phyloP scores from a whole-genome alignment of 1,140 invertebrate genomes.

The Euglossa dilemma region DNA sequence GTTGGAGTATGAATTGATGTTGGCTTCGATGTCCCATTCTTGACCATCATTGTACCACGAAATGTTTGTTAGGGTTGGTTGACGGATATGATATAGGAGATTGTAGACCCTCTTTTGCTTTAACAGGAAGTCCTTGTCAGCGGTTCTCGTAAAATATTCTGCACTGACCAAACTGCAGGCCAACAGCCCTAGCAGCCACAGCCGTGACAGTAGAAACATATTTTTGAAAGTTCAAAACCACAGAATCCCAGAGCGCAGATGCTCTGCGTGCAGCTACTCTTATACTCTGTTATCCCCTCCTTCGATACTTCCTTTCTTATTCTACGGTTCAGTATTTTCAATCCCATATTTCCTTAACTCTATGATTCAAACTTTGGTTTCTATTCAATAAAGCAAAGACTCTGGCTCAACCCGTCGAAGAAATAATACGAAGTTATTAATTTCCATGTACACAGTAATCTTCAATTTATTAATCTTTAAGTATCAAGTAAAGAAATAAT shows the following conservation, averaged over 20 bases:
- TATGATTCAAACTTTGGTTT: background rate
- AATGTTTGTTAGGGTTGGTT: slow-evolving; percentile 81
- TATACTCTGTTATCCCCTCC: slow-evolving; percentile 39
- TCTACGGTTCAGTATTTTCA: background rate
- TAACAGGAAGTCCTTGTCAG: slow-evolving; percentile 81
- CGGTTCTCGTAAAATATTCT: slow-evolving; percentile 65
- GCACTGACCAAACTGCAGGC: slow-evolving; percentile 51
- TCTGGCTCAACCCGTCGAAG: too few species aligned
- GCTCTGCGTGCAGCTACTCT: background rate
- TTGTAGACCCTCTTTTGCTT: slow-evolving; percentile 86
- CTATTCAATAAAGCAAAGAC: background rate
- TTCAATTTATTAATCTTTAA: too few species aligned
- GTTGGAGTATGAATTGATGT: slow-evolving; percentile 81
- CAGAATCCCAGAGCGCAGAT: background rate
- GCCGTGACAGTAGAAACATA: slow-evolving; percentile 73
- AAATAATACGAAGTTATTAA: too few species aligned
- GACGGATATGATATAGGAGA: slow-evolving; percentile 84
- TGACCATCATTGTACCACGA: slow-evolving; percentile 82
- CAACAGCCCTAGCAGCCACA: slow-evolving; percentile 66
- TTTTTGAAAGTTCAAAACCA: slow-evolving; percentile 7
- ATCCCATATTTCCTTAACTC: background rate
- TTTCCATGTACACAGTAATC: too few species aligned
- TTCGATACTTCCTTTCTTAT: background rate
- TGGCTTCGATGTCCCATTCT: slow-evolving; percentile 83
- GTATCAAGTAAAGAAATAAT: too few species aligned